phyloP scores from a whole-genome alignment of 2,797 vertebrate species.

The Taenioides sp. region DNA sequence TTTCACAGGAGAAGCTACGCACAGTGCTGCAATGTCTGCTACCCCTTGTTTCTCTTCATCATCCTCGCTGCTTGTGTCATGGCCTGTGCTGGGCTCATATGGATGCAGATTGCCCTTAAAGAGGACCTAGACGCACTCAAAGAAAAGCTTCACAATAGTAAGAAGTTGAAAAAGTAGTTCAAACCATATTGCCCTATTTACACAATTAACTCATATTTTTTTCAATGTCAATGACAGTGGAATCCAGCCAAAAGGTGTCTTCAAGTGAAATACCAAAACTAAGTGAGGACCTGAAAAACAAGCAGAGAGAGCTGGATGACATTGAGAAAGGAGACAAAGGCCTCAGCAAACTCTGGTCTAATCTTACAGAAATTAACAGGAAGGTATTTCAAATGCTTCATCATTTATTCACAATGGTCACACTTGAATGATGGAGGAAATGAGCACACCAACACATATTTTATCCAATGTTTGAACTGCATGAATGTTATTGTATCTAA shows the following conservation, averaged over 20 bases:
- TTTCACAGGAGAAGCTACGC: conserved; percentile 82
- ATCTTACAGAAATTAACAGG: conserved; percentile 92
- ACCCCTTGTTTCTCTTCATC: conserved; percentile 91
- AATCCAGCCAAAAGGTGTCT: conserved; percentile 90
- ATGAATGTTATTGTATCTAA: not conserved
- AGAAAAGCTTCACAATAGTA: conserved; percentile 92
- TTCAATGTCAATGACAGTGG: conserved; percentile 79
- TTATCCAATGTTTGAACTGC: not conserved
- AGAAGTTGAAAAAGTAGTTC: conserved; percentile 51
- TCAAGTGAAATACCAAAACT: conserved; percentile 91
- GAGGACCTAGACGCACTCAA: conserved; percentile 92
- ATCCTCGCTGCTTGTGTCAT: conserved; percentile 92
- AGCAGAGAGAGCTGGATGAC: conserved; percentile 85
- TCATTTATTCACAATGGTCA: not conserved
- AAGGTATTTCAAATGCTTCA: conserved; percentile 79
- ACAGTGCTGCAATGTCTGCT: conserved; percentile 93
- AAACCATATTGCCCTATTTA: conserved; percentile 9
- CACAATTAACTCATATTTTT: conserved; percentile 5
- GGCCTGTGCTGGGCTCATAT: conserved; percentile 92
- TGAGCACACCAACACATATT: not conserved
- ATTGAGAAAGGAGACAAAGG: conserved; percentile 88
- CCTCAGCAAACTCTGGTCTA: conserved; percentile 89
- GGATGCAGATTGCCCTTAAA: conserved; percentile 98
- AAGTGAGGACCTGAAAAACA: conserved; percentile 90
- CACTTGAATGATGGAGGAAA: not conserved